Evolutionary conservation across 35 echinoderm and acorn worm genomes (phyloP), one percentile per base, ranked within the genome.

Genomic region (Lytechinus pictus): DNA sequence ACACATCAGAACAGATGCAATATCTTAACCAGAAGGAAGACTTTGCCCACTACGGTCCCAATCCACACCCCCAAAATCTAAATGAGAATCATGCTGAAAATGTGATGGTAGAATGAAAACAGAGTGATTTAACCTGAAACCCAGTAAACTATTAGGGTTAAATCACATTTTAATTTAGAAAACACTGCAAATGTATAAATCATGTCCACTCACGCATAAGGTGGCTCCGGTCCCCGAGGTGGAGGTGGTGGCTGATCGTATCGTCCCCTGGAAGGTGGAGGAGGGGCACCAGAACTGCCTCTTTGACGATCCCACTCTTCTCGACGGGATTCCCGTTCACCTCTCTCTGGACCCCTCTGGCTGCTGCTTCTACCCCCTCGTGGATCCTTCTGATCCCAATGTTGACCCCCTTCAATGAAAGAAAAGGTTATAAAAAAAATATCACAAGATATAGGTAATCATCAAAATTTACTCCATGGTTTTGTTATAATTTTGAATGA

Each of bases 271-370:
- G 92, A 19, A 93, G 54, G 92, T 24, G 53, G 52, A 12, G 52
- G 92, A 88, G 44, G 8, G 86, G 19, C 72, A 9, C 52, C 27
- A 5, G 71, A 28, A 87, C 52, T 14, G 4, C 52, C 72, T 54
- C 52, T 54, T 52, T 88, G 94, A 51, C 94, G 94, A 54, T 96
- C 96, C 96, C 96, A 96, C 86, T 96, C 96, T 19, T 96, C 96
- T 61, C 96, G 92, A 9, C 96, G 86, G 3, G 96, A 96, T 27
- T 95, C 96, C 89, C 96, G 86, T 89, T 96, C 96, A 11, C 54
- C 88, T n/a, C 89, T 57, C 54, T 54, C 28, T 24, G 33, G 3
- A 44, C 88, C 88, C n/a, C 95, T 54, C 1, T 51, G 89, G 27
- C 52, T 52, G 21, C 10, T 53, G 54, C 95, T 53, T 8, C 54